Base-by-base conservation (phyloP, 2,797 vertebrate genomes). In the Danio tinwini region DNA sequence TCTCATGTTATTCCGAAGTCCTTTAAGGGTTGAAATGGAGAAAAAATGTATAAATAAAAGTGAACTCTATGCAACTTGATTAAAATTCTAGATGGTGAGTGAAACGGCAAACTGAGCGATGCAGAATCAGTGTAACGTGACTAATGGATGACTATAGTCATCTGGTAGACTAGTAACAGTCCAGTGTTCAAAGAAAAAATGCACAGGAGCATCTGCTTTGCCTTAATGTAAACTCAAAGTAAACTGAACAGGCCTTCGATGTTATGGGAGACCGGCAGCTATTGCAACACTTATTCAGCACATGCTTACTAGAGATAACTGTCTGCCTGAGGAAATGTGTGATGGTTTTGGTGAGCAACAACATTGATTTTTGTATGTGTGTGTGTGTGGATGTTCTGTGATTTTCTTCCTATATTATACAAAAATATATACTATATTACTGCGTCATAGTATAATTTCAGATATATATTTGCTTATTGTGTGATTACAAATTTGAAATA, bases 1-100 rank as follows among this genome's bases (percentile, higher is more conserved):
- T 82, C 50, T 21, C 53, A 47, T n/a, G 8, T 42, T 58, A 45
- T 68, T 72, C 40, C 19, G 55, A 64, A 74, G 70, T 86, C 77
- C 19, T 29, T 77, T 62, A n/a, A 59, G 49, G 58, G 58, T 42
- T 78, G 21, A 72, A 72, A 67, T 19, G 52, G 72, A 14, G 11
- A 52, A 47, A 50, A 5, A 29, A 29, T 29, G 29, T 1, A 29
- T 29, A 29, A 29, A 29, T 29, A 29, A 42, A 55, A 76, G 13
- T 17, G 2, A 37, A 45, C 19, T 29, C 75, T 63, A 52, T 6
- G 5, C 29, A 55, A 55, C 62, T 56, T 56, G 17, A 56, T 44
- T 5, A 29, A 49, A 74, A 74, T 12, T 21, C 71, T 61, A 29
- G 29, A 29, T 29, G 8, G 2, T 13, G 42, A 50, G 72, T 42